Base-by-base conservation (phyloP, 2,888 invertebrate species). In the Mylabris sibirica region DNA sequence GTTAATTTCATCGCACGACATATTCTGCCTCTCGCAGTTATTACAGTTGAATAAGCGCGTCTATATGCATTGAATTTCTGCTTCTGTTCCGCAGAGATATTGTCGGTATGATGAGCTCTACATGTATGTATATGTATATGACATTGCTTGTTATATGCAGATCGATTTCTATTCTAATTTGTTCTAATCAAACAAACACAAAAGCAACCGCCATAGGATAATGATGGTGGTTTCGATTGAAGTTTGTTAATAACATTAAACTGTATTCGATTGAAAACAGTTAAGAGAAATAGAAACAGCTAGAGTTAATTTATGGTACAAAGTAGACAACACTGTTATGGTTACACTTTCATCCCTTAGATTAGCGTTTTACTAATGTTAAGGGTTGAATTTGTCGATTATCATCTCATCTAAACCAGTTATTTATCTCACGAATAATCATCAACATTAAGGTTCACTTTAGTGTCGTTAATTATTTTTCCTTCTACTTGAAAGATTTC, bases 141-240 rank as follows among this genome's bases (percentile, higher is more conserved):
- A 38, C 14, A 3, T 38, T 12, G 14, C 38, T 38, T 12, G 38
- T 12, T 38, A 2, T 30, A 30, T 30, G 30, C 4, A 44, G 17
- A 44, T 17, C 44, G n/a, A 44, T 44, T 38, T 38, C n/a, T 44
- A n/a, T 44, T 17, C 44, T 44, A 44, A 17, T 44, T 44, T 44
- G 1, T n/a, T 5, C 5, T n/a, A 44, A 44, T 44, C 44, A 44
- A 17, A 6, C 44, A n/a, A 44, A 11, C 11, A 38, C 38, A 38
- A 38, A 38, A 12, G 12, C 14, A 35, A 35, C 35, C 9, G 11
- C 35, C 35, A 35, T 1, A 11, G 35, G 11, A 35, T 8, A 11
- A 35, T 8, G 35, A 12, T 38, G 38, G 12, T 14, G 14, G 14
- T 38, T 38, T 14, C 14, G 12, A 38, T 38, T 38, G 38, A 12